Evolutionary conservation across 2,888 invertebrate species (phyloP).

Genomic region (Hyposoter didymator): DNA sequence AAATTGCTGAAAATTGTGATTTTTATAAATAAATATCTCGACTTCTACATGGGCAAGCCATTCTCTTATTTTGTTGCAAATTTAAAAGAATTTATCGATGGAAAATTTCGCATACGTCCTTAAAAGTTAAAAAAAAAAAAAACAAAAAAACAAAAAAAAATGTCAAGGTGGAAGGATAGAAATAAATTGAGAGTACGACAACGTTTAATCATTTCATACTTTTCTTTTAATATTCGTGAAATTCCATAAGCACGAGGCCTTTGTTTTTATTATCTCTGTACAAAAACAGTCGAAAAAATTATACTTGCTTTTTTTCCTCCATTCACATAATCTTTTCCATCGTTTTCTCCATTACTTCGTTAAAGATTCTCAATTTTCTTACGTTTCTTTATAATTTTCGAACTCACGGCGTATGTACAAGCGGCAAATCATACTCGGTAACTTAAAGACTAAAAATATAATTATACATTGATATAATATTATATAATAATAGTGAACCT

Average conservation of each 20-base stretch:
- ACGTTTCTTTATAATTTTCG: conserved; percentile 74
- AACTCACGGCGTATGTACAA: conserved; percentile 84
- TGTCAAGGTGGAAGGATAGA: not conserved
- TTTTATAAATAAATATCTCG: too few relatives aligned
- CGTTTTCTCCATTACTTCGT: conserved; percentile 42
- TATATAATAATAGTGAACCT: conserved; percentile 80
- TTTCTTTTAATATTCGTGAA: conserved; percentile 81
- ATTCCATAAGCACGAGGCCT: conserved; percentile 84
- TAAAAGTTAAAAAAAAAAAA: too few relatives aligned
- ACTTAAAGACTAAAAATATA: conserved; percentile 83
- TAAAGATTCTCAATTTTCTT: conserved; percentile 33
- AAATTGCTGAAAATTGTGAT: too few relatives aligned
- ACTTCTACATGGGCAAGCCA: too few relatives aligned
- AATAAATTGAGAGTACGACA: conserved; percentile 1
- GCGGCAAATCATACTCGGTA: conserved; percentile 79
- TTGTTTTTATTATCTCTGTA: conserved; percentile 84
- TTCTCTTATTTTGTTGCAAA: too few relatives aligned
- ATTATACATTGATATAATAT: conserved; percentile 81
- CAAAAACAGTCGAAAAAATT: conserved; percentile 84
- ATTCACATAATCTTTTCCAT: conserved; percentile 31
- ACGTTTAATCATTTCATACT: conserved; percentile 34
- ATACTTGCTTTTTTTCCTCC: conserved; percentile 78
- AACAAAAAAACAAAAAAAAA: too few relatives aligned
- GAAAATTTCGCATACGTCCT: too few relatives aligned
- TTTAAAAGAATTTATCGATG: too few relatives aligned